Conservation (phyloP, 2,888 invertebrate species). For the Trichopoda pennipes region DNA sequence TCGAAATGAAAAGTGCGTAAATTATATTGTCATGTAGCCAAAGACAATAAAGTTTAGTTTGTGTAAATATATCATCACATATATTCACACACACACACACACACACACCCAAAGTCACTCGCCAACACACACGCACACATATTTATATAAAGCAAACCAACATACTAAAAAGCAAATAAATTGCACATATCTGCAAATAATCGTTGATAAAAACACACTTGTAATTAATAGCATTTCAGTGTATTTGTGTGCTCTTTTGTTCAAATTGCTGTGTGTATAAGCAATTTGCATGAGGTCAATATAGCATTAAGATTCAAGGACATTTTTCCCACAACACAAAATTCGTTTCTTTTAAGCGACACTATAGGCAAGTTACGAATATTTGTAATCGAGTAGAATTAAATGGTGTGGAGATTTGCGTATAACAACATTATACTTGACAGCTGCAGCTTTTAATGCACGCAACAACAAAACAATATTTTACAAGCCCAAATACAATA, state of each 20-base stretch:
- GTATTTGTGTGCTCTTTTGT: slow-evolving; percentile 32
- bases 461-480: slow-evolving; percentile 8
- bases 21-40: slow-evolving; percentile 48
- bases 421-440: slow-evolving; percentile 43
- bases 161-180: neutral
- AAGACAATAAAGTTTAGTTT: slow-evolving; percentile 25
- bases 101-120: too few species aligned
- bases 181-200: slow-evolving; percentile 42
- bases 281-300: slow-evolving; percentile 60
- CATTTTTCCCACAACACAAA: slow-evolving; percentile 48
- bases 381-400: too few species aligned
- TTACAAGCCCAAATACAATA: slow-evolving; percentile 5
- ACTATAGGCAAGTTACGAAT: neutral
- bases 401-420: neutral
- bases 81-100: too few species aligned
- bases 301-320: slow-evolving; percentile 66
- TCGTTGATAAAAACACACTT: slow-evolving; percentile 24
- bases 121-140: neutral
- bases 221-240: slow-evolving; percentile 55
- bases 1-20: slow-evolving; percentile 66
- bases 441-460: slow-evolving; percentile 50
- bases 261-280: slow-evolving; percentile 7
- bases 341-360: slow-evolving; percentile 4
- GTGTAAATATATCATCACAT: neutral
- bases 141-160: neutral